Evolutionary conservation across 2,888 invertebrate genomes (phyloP).

Genomic region (Drosophila tripunctata): DNA sequence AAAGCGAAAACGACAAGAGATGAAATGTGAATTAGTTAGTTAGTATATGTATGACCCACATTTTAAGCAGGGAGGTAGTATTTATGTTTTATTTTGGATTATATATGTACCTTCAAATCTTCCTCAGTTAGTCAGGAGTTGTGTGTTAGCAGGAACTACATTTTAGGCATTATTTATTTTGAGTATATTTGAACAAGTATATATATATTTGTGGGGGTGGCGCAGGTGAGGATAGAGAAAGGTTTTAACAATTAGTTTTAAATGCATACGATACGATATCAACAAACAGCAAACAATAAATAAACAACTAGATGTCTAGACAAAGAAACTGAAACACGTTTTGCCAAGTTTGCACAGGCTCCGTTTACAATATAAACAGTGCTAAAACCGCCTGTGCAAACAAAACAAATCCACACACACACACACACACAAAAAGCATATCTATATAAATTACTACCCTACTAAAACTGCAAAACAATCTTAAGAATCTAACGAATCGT

Average conservation of each 20-base stretch:
- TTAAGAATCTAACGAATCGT: neutral
- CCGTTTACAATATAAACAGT: slow-evolving; percentile 25
- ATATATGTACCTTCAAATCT: slow-evolving; percentile 82
- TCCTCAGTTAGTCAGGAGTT: slow-evolving; percentile 83
- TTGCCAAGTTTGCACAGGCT: slow-evolving; percentile 14
- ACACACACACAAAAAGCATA: slow-evolving; percentile 34
- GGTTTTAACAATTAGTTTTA: slow-evolving; percentile 60
- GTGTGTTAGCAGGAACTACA: slow-evolving; percentile 70
- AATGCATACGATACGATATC: slow-evolving; percentile 57
- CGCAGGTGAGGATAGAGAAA: slow-evolving; percentile 53
- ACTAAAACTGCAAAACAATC: slow-evolving; percentile 10
- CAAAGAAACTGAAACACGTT: slow-evolving; percentile 27
- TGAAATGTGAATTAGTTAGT: slow-evolving; percentile 5
- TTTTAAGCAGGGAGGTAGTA: slow-evolving; percentile 36
- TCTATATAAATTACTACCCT: slow-evolving; percentile 28
- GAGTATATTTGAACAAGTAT: slow-evolving; percentile 1
- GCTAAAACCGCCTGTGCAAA: slow-evolving; percentile 25
- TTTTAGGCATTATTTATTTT: slow-evolving; percentile 53
- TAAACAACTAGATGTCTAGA: slow-evolving; percentile 39
- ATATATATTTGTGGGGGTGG: slow-evolving; percentile 38
- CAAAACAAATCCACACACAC: no score
- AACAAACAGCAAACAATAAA: slow-evolving; percentile 27
- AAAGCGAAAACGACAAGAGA: slow-evolving; percentile 6
- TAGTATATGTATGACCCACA: slow-evolving; percentile 42
- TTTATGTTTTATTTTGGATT: slow-evolving; percentile 30